These are phyloP conservation scores for Enteromius afrohamiltoni DNA, from an alignment of 2,797 vertebrate genomes.

Conservation along the genomic window DNA sequence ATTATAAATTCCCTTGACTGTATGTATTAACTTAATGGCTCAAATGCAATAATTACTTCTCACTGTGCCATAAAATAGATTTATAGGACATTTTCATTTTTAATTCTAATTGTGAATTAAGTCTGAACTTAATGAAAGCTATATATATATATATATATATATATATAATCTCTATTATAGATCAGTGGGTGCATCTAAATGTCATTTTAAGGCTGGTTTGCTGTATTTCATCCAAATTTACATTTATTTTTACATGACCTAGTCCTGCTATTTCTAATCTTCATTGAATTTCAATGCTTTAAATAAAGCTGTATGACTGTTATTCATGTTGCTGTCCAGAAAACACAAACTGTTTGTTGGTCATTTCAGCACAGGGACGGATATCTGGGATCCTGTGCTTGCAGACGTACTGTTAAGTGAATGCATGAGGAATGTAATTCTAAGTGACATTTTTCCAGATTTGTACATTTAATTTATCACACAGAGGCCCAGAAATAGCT, in stretches of 20 bases:
- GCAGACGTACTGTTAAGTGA: not conserved
- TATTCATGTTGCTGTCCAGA: not conserved
- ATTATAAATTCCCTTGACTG: not conserved
- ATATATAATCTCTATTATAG: too few relatives aligned
- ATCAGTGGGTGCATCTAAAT: too few relatives aligned
- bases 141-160: too few relatives aligned
- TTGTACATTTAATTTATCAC: not conserved
- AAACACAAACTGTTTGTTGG: not conserved
- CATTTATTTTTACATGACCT: too few relatives aligned
- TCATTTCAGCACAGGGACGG: not conserved
- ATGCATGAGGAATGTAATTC: constrained; percentile 17
- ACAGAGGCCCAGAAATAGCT: not conserved
- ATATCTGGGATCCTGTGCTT: not conserved
- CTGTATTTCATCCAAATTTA: not conserved
- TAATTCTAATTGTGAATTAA: not conserved
- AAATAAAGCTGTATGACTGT: too few relatives aligned
- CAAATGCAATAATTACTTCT: not conserved
- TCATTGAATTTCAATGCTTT: not conserved
- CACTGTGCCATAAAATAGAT: constrained; percentile 1
- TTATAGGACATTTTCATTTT: not conserved
- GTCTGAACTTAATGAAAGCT: not conserved
- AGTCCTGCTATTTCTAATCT: not conserved
- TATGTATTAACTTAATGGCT: not conserved
- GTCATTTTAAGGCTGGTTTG: not conserved
- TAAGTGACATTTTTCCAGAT: not conserved